Evolutionary conservation across 2,888 invertebrate genomes (phyloP).

Genomic region (Candidula unifasciata): DNA sequence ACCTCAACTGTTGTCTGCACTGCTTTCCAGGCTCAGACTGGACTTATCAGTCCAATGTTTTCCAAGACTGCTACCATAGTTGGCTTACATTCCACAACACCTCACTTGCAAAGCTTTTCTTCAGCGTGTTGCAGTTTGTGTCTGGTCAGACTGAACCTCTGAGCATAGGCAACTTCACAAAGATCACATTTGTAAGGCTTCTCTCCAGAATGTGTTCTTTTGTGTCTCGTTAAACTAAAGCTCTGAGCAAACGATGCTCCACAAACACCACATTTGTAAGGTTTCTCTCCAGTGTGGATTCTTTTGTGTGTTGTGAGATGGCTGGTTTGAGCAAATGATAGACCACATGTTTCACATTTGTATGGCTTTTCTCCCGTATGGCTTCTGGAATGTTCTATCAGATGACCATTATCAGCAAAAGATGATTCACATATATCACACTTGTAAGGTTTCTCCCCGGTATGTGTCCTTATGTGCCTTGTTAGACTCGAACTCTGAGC

Average conservation of each 20-base stretch:
- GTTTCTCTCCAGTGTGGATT: background rate
- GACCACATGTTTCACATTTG: background rate
- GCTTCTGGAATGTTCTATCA: background rate
- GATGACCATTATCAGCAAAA: background rate
- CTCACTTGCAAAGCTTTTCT: constrained; percentile 1
- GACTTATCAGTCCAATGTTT: no score
- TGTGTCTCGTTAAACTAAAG: background rate
- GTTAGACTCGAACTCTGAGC: background rate
- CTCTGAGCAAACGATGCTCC: background rate
- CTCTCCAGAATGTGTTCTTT: background rate
- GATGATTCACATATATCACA: background rate
- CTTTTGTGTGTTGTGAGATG: background rate
- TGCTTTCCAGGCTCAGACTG: no score
- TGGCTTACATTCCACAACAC: no score
- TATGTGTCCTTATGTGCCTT: background rate
- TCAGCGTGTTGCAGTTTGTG: background rate
- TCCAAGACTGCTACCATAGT: no score
- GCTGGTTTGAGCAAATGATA: background rate
- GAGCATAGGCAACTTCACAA: background rate
- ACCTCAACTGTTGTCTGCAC: no score
- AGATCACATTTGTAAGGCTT: background rate
- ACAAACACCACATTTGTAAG: constrained; percentile 9
- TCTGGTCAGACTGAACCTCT: background rate
- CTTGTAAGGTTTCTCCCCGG: background rate
- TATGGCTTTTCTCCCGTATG: constrained; percentile 15